A percentile compares a stretch with the other conserved stretches of the same genome.
Evolutionary conservation across 2,888 invertebrate genomes (phyloP).

Genomic region (Drosophila borborema): DNA sequence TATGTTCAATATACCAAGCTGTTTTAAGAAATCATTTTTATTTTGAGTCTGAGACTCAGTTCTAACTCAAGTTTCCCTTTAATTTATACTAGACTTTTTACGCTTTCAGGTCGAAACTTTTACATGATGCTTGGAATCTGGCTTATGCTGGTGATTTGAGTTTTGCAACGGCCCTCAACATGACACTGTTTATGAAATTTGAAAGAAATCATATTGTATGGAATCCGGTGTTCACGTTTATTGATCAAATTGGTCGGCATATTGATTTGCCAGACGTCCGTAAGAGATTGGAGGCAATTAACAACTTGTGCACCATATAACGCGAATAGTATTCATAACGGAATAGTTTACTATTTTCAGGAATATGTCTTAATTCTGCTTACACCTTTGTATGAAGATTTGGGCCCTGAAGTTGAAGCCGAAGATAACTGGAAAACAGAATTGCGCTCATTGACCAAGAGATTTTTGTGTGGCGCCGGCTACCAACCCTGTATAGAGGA

Average conservation of each 20-base stretch:
- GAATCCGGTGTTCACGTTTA: constrained; percentile 93
- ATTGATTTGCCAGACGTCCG: constrained; percentile 89
- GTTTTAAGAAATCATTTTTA: neutral
- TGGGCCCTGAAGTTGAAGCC: constrained; percentile 86
- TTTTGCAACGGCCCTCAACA: constrained; percentile 91
- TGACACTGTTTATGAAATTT: constrained; percentile 91
- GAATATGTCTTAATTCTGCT: constrained; percentile 89
- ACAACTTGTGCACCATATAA: neutral
- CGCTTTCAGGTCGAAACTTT: constrained; percentile 67
- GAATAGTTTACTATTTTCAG: constrained; percentile 84
- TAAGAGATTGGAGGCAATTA: constrained; percentile 90
- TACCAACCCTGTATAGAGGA: constrained; percentile 92
- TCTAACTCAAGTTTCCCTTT: neutral
- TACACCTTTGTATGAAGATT: constrained; percentile 90
- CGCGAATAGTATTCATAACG: too few species aligned
- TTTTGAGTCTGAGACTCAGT: neutral
- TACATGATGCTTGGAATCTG: constrained; percentile 82
- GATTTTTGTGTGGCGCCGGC: constrained; percentile 91
- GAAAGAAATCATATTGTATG: constrained; percentile 92
- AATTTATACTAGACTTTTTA: constrained; percentile 5
- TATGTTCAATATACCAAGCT: neutral
- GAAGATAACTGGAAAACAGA: constrained; percentile 90
- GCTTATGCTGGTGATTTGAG: constrained; percentile 89
- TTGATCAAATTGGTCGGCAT: constrained; percentile 92
- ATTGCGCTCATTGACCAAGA: constrained; percentile 88